These are phyloP conservation scores for Brassicogethes aeneus DNA, from an alignment of 2,888 invertebrate genomes.

Conservation along the genomic window DNA sequence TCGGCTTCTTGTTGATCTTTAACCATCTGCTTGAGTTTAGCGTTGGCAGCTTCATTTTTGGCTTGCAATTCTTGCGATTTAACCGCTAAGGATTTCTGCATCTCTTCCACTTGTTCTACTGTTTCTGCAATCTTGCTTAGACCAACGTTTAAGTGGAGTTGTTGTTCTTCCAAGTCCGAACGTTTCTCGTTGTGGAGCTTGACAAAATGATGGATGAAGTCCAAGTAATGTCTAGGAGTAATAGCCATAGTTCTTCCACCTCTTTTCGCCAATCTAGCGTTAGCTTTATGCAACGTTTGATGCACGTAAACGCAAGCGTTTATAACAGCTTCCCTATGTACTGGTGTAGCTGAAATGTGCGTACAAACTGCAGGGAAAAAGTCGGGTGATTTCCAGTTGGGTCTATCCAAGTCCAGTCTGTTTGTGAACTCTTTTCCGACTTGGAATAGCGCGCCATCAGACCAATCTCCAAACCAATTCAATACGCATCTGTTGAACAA, in stretches of 20 bases:
- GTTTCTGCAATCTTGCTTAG: constrained; percentile 98
- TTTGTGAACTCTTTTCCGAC: constrained; percentile 95
- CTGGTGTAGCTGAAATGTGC: constrained; percentile 60
- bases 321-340: constrained; percentile 93
- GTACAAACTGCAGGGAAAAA: constrained; percentile 85
- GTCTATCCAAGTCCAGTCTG: constrained; percentile 87
- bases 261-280: constrained; percentile 79
- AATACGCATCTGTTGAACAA: constrained; percentile 98
- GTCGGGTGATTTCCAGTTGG: constrained; percentile 78
- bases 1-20: constrained; percentile 99
- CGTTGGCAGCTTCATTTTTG: constrained; percentile 98
- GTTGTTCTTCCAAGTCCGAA: constrained; percentile 96
- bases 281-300: constrained; percentile 92
- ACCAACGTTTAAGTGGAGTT: constrained; percentile 96
- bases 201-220: constrained; percentile 99
- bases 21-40: constrained; percentile 98
- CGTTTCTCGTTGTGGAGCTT: constrained; percentile 96
- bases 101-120: constrained; percentile 97
- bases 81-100: constrained; percentile 96
- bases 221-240: constrained; percentile 94
- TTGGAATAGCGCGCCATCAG: constrained; percentile 89
- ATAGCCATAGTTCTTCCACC: constrained; percentile 96
- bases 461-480: constrained; percentile 99
- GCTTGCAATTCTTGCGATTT: constrained; percentile 93
- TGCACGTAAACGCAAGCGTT: constrained; percentile 98